Percentiles rank a stretch among this genome's conserved stretches.
Evolutionary conservation across 92 coral and sea anemone genomes (phyloP).

Genomic region (Porites lobata): DNA sequence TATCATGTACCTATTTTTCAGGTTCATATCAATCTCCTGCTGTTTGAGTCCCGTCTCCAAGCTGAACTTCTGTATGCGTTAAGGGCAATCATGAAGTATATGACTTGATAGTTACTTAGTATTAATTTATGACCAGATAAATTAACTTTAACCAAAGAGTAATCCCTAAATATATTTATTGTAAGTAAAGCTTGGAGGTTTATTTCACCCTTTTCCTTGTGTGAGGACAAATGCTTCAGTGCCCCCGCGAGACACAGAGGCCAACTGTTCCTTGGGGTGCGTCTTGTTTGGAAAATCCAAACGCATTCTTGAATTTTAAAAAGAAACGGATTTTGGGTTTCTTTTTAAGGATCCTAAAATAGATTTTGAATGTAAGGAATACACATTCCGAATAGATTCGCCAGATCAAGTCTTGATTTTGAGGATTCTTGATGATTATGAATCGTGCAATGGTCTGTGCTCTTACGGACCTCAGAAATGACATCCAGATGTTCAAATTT

Average conservation of each 20-base stretch:
- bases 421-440: too few species aligned
- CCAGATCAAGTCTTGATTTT: too few species aligned
- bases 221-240: neutral
- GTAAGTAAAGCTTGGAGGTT: neutral
- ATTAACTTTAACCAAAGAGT: neutral
- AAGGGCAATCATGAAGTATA: conserved; percentile 92
- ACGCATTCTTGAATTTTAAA: too few species aligned
- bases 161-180: conserved; percentile 32
- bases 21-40: conserved; percentile 95
- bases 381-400: too few species aligned
- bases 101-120: conserved; percentile 61
- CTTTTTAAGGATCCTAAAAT: too few species aligned
- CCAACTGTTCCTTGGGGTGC: neutral
- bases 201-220: neutral
- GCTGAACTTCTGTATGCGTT: conserved; percentile 96
- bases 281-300: too few species aligned
- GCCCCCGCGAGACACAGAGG: neutral
- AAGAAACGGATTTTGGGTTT: too few species aligned
- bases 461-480: too few species aligned
- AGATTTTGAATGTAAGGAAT: too few species aligned
- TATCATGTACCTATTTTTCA: conserved; percentile 7
- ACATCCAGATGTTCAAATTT: too few species aligned
- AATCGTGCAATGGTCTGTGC: too few species aligned
- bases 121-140: neutral
- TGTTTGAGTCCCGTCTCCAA: conserved; percentile 94